Base-by-base conservation (phyloP, 2,888 invertebrate genomes). In the Lydus trimaculatus region DNA sequence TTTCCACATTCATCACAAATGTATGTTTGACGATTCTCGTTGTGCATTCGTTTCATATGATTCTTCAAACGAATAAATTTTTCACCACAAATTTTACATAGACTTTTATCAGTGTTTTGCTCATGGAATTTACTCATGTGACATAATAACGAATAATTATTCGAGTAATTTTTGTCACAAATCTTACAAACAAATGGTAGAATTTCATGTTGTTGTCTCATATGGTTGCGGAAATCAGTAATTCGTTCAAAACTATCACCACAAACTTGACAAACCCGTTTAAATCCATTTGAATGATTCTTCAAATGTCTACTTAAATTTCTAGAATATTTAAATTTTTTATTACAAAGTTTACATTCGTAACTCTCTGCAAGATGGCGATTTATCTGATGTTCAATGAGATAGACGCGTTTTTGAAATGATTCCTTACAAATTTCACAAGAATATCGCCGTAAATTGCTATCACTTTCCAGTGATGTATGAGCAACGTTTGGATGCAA, bases 1-100 rank as follows among this genome's bases (percentile, higher is more conserved):
- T 88, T 88, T 64, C 87, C 68, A 48, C 77, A 76, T 25, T 77
- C 63, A 13, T 76, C 76, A 63, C 80, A 81, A 9, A 63, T 60
- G 61, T 74, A 76, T 17, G 69, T 67, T 20, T 76, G 71, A 20
- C 71, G 60, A 31, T 43, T 48, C 33, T 33, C 48, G 31, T 61
- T 31, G 52, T 66, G 61, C 15, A 39, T 31, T 0, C 25, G 2
- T 56, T 61, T 23, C 20, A 48, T 20, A 7, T 48, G 28, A 0
- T 20, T n/a, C 9, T 43, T 17, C 13, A 63, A 31, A 64, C 28
- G 0, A 31, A 36, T 25, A 43, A 52, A 66, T 9, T n/a, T 86
- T 85, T 0, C 85, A 86, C 75, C 74, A 63, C 79, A 79, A 6
- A 71, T 67, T 9, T 71, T 73, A 58, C 79, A 79, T 39, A 15